These are phyloP conservation scores for Pteronura brasiliensis DNA, from an alignment of 2,113 vertebrate species.

Conservation along the genomic window DNA sequence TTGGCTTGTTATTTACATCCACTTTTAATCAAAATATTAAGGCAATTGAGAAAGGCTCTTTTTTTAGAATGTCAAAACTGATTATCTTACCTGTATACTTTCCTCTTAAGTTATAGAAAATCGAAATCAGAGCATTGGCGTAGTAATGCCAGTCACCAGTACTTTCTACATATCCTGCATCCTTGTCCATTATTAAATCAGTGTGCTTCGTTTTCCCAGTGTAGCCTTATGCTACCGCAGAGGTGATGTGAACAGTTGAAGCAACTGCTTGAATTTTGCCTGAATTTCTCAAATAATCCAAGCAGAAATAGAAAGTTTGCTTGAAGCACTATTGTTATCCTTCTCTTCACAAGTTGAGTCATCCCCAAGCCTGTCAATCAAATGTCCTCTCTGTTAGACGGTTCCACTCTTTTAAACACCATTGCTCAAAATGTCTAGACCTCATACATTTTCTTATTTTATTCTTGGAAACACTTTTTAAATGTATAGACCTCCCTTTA, in stretches of 20 bases:
- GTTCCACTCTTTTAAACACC: constrained; percentile 68
- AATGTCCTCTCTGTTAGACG: constrained; percentile 38
- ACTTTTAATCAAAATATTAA: constrained; percentile 18
- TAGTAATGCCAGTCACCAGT: background rate
- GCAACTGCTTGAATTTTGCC: constrained; percentile 55
- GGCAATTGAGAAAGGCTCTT: background rate
- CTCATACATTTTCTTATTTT: constrained; percentile 56
- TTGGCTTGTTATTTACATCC: background rate
- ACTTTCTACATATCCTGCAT: constrained; percentile 37
- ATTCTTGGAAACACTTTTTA: constrained; percentile 51
- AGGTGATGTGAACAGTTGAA: constrained; percentile 58
- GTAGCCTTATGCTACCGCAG: constrained; percentile 30
- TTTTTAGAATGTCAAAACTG: constrained; percentile 8
- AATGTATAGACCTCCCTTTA: constrained; percentile 15
- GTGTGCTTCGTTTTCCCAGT: constrained; percentile 56
- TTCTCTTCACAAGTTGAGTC: constrained; percentile 65
- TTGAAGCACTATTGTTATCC: constrained; percentile 69
- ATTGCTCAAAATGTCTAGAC: constrained; percentile 63
- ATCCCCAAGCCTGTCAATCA: constrained; percentile 70
- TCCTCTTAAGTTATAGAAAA: background rate
- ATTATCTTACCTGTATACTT: constrained; percentile 35
- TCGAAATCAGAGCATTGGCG: constrained; percentile 19
- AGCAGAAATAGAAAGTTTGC: constrained; percentile 74
- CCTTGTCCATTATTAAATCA: constrained; percentile 75
- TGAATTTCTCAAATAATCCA: constrained; percentile 70